Conservation (phyloP, 2,888 invertebrate genomes). For the Tetramorium bicarinatum region DNA sequence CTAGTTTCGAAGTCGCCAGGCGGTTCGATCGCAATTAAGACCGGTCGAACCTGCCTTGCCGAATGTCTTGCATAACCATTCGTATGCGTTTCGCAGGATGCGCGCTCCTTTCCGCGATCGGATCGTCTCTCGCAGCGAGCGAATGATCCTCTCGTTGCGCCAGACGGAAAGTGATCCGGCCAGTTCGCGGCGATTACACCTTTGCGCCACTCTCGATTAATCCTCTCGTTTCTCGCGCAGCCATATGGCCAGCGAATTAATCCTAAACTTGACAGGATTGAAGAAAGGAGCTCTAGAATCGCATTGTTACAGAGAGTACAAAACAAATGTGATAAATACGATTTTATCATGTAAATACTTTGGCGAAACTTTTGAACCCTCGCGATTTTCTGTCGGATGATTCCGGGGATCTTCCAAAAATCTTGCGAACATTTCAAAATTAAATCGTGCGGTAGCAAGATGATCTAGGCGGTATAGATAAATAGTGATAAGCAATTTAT, state of each 20-base stretch:
- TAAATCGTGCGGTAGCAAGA: not conserved
- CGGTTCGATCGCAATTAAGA: constrained; percentile 78
- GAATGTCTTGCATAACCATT: constrained; percentile 76
- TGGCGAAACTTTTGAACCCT: not conserved
- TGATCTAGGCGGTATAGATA: not conserved
- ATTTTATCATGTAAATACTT: not conserved
- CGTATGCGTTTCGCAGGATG: constrained; percentile 70
- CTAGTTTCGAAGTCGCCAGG: constrained; percentile 70
- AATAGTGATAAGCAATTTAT: constrained; percentile 27
- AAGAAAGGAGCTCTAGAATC: not conserved
- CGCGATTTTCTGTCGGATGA: not conserved
- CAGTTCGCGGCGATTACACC: constrained; percentile 35
- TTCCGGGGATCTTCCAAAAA: not conserved
- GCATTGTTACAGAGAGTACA: not conserved
- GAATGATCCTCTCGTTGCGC: constrained; percentile 43
- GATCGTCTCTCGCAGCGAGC: constrained; percentile 39
- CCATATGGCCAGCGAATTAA: constrained; percentile 38
- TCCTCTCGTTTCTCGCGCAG: constrained; percentile 17
- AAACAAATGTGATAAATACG: not conserved
- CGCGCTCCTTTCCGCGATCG: constrained; percentile 62
- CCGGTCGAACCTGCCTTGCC: constrained; percentile 79
- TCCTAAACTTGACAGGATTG: not conserved
- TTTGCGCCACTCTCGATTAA: constrained; percentile 35
- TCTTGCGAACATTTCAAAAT: not conserved
- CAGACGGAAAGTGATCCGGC: constrained; percentile 54